A percentile compares a stretch with the other conserved stretches of the same genome.
Evolutionary conservation across 2,888 invertebrate species (phyloP).

Genomic region (Eubasilissa splendida): DNA sequence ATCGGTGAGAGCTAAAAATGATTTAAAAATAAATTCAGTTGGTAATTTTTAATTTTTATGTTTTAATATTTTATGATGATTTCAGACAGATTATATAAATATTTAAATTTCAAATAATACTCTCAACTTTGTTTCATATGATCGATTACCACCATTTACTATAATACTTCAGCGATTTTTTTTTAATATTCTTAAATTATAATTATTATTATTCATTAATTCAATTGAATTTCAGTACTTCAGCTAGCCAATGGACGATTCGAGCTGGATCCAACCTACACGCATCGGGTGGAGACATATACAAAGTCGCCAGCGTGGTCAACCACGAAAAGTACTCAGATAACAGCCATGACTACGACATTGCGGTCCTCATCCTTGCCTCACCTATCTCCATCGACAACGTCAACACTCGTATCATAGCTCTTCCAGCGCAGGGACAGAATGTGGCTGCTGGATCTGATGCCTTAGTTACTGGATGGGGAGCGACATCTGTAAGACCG

Average conservation of each 20-base stretch:
- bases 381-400: neutral
- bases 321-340: constrained; percentile 1
- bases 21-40: too few species aligned
- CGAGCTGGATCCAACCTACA: constrained; percentile 61
- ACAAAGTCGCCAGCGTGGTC: neutral
- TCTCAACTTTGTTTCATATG: too few species aligned
- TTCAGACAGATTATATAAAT: too few species aligned
- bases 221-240: neutral
- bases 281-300: constrained; percentile 63
- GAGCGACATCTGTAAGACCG: constrained; percentile 58
- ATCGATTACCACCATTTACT: too few species aligned
- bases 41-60: too few species aligned
- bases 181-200: too few species aligned
- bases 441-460: constrained; percentile 63
- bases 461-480: constrained; percentile 69
- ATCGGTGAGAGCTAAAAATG: constrained; percentile 27
- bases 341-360: constrained; percentile 6
- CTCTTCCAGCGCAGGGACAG: constrained; percentile 62
- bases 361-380: constrained; percentile 17
- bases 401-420: constrained; percentile 61
- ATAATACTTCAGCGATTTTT: too few species aligned
- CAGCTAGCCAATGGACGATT: constrained; percentile 43
- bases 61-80: too few species aligned
- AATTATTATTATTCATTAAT: too few species aligned
- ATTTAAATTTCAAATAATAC: too few species aligned